Base-by-base conservation (phyloP, 2,797 vertebrate genomes). In the Hyperoplus immaculatus region DNA sequence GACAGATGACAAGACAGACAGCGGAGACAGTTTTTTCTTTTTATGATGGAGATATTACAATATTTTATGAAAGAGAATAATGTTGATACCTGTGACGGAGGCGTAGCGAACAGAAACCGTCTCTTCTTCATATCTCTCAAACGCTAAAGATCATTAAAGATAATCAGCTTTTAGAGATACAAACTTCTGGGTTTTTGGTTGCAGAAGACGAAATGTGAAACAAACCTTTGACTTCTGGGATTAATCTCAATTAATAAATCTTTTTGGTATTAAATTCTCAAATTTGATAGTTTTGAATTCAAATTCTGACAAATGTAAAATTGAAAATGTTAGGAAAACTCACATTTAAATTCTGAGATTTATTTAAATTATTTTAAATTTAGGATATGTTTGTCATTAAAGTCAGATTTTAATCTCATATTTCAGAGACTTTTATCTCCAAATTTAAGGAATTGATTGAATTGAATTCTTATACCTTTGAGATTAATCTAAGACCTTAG, bases 61-160 rank as follows among this genome's bases (percentile, higher is more conserved):
- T 29, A 29, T 29, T 29, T 42, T 55, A 56, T 62, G 50, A 55
- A 69, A 49, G 29, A 60, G 57, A 72, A 62, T 14, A 13, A n/a
- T 21, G 13, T 42, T 11, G 72, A 82, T 92, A 92, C 93, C 93
- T 93, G 75, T 18, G 74, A 72, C 6, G 16, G 89, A 72, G 39
- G 87, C 71, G 14, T 60, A 86, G 38, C n/a, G 78, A 80, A 91
- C 76, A 16, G 77, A 85, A 65, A 92, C 29, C 51, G 10, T 78
- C 81, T 89, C 84, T 57, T 95, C 90, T 72, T 93, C 90, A 87
- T 78, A 64, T 29, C 82, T 91, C 68, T 92, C 70, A 89, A 78
- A 90, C 56, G 81, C 92, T 94, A 77, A 21, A 74, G 18, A 78
- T 64, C 61, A 80, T 77, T 55, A 78, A 79, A 81, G 68, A 84